Evolutionary conservation across 2,797 vertebrate genomes (phyloP).

Genomic region (Phrynocephalus forsythii): DNA sequence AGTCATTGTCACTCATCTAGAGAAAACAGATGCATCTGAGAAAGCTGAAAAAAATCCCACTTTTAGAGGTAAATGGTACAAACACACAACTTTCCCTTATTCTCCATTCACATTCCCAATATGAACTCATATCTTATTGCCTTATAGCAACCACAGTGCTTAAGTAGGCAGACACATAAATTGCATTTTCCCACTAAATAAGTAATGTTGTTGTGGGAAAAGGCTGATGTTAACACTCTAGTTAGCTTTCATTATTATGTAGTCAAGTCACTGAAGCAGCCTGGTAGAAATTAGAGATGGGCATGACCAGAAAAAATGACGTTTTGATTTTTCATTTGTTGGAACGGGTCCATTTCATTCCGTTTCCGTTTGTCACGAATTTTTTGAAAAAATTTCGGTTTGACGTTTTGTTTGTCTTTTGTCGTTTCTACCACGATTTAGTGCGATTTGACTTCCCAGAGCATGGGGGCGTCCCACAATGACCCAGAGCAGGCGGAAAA

Average conservation of each 20-base stretch:
- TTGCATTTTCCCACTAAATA: background rate
- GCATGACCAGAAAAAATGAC: no score
- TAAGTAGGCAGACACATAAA: background rate
- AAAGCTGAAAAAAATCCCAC: constrained; percentile 16
- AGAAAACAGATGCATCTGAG: constrained; percentile 21
- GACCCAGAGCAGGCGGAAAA: no score
- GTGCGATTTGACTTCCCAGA: no score
- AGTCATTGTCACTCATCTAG: constrained; percentile 68
- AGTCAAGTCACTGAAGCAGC: background rate
- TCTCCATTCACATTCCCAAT: background rate
- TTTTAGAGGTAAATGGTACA: background rate
- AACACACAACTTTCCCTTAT: background rate
- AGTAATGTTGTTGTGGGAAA: background rate
- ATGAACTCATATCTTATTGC: background rate
- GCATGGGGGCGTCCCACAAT: no score
- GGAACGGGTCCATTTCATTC: no score
- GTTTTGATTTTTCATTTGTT: no score
- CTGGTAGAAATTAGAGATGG: background rate
- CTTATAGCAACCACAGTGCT: background rate
- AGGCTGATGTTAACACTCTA: background rate
- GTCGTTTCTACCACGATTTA: no score
- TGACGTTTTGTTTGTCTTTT: no score
- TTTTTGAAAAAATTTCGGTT: no score
- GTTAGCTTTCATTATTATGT: background rate
- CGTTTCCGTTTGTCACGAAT: no score